Evolutionary conservation across 23 tunicate species (phyloP), one percentile per base, ranked within the genome.

Genomic region (Corella eumyota): DNA sequence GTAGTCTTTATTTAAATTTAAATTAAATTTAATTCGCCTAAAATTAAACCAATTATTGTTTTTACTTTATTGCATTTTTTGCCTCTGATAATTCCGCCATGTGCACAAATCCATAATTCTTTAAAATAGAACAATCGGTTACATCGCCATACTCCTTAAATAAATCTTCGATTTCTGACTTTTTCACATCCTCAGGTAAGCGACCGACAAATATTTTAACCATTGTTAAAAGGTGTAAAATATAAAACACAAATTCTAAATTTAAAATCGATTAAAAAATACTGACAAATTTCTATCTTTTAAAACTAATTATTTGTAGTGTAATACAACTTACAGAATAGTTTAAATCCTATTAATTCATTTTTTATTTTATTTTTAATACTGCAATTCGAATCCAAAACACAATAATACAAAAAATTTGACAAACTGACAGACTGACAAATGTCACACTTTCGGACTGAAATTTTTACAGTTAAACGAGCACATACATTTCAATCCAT

Each of bases 131-230:
- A 33, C 94, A 75, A 49, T 84, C 94, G 24, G 80, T 61, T 19
- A 84, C 83, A 69, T 84, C 83, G 31, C 94, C 94, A 70, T 45
- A 84, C 24, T 45, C 71, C 40, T 62, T 69, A 38, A 84, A 84
- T 20, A 84, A 33, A 56, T 69, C 68, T 64, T 69, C 76, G 17
- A 84, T 34, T 21, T 76, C 69, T 11, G 38, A 34, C 58, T 75
- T 70, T 45, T 45, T 34, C 1, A 76, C 83, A 38, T 64, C 61
- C 45, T 75, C 83, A 24, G 60, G 50, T 21, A 84, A 64, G 11
- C 94, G 94, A 24, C 94, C 94, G 58, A 84, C 94, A 70, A 84
- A 84, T 69, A 84, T 84, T 69, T 84, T 84, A 15, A 84, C 94
- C 94, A 84, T 84, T 34, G 27, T 74, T 1, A n/a, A n/a, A n/a